Evolutionary conservation across 2,797 vertebrate species (phyloP), one percentile per base, ranked within the genome.

Genomic region (Anisognathus igniventris): DNA sequence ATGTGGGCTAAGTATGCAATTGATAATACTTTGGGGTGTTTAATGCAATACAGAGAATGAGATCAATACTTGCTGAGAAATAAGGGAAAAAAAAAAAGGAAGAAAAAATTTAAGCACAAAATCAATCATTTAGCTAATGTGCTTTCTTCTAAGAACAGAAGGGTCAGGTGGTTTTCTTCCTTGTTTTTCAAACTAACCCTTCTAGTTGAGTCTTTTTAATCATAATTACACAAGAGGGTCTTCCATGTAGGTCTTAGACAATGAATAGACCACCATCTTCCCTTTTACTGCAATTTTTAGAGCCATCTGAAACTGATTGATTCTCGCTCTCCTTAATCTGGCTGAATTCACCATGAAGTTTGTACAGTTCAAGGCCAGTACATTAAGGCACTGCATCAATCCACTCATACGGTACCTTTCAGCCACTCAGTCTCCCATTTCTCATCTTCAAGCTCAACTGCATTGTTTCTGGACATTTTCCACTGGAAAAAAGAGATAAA

Each of bases 111-210:
- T 74, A 80, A 94, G 30, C 24, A 89, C 28, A 86, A 93, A 95
- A 96, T 92, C 75, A 90, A 64, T 96, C 73, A 89, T 94, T 93
- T 94, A 94, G 68, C 74, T 93, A 97, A 96, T 80, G 61, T 80
- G 11, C 7, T 90, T 95, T 94, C 64, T 93, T 84, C 47, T 94
- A 64, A 62, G 47, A 97, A 94, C 31, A 83, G 94, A 93, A 95
- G 93, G 57, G 50, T 91, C 80, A 88, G 40, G n/a, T 40, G 48
- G 28, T 93, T 83, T 92, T 57, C 42, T 85, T 91, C 28, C 30
- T 42, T 88, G 57, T 83, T 93, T 95, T 93, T 94, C 58, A 73
- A 94, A 66, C 65, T 92, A 94, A 94, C 53, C 50, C 87, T 51
- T 87, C 31, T 80, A 64, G 7, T 39, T 94, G 62, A 92, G 58